Evolutionary conservation across 2,888 invertebrate species (phyloP), one percentile per base, ranked within the genome.

Genomic region (Mythimna ferrago): DNA sequence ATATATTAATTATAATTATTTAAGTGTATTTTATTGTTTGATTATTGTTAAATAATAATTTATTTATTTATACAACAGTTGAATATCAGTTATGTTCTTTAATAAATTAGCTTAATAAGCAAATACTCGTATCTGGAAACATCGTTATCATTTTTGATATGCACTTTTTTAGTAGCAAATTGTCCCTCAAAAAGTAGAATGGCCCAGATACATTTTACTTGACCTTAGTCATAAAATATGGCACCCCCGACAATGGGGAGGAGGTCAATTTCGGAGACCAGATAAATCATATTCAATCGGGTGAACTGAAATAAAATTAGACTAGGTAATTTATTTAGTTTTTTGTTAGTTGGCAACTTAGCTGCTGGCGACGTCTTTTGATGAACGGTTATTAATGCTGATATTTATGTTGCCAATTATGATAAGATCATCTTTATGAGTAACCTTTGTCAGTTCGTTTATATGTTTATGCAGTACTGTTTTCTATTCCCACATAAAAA

Each of bases 251-350:
- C 71, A 82, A 78, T 79, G 72, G 70, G 66, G 48, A 48, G 48
- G 48, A 82, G 78, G 82, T 85, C 82, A 76, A 78, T 76, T 78
- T 69, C 61, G 69, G 62, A 84, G 68, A 81, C 83, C 65, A 73
- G 58, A 82, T 85, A 84, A 86, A 84, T 85, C 84, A 86, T 79
- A 78, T 81, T 81, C 84, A 82, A 83, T 83, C 77, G 86, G 66
- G 57, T 81, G 76, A 73, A 76, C 76, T 75, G 75, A 79, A 82
- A 78, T 80, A 76, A 85, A 78, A 81, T 82, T 80, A 73, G 78
- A 80, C 61, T 78, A 66, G 66, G 68, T 74, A 75, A 76, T 81
- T 76, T 85, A 75, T 85, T 73, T 70, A 19, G 35, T 57, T 73
- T 75, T 73, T 75, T 76, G 61, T 69, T 54, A 44, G 35, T 67